Evolutionary conservation across 2,797 vertebrate species (phyloP), one percentile per base, ranked within the genome.

Genomic region (Danio jaintianensis): DNA sequence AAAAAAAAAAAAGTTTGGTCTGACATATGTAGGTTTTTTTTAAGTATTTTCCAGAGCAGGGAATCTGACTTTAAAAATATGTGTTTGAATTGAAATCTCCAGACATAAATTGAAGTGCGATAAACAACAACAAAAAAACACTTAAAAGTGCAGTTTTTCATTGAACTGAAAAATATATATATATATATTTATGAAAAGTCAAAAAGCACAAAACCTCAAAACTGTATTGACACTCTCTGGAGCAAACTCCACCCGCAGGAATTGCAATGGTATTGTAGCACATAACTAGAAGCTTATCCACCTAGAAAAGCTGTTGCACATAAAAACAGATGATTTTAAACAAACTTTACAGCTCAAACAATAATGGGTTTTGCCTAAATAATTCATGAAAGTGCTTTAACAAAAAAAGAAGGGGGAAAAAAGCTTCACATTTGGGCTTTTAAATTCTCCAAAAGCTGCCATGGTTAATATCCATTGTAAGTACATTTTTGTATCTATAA

Each of bases 371-470:
- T n/a, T 38, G 48, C 10, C 16, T 53, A 11, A 70, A 69, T 40
- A 53, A 69, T 69, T 40, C 11, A 69, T 53, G 29, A 40, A 70
- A 53, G 67, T 53, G 48, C 29, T 70, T 70, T 70, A 53, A 70
- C 15, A 53, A 70, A 38, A 53, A 36, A 52, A 7, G 2, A 36
- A 50, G n/a, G 45, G n/a, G n/a, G n/a, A 29, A 29, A 29, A n/a
- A n/a, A 29, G 29, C 67, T 70, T 40, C 16, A 40, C 48, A 53
- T 53, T 53, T 53, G 10, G 29, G 16, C 47, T 69, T 69, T 69
- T 69, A 69, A 48, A n/a, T 15, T 15, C 48, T 68, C 22, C 47
- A 69, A 47, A 67, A 48, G 22, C 22, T 69, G 15, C 16, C 9
- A 10, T 69, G 45, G 47, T 50, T 68, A 29, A 50, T 2, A n/a